A percentile compares a stretch with the other conserved stretches of the same genome.
Conservation (phyloP, 2,888 invertebrate species). For the Cephus pygmeus region DNA sequence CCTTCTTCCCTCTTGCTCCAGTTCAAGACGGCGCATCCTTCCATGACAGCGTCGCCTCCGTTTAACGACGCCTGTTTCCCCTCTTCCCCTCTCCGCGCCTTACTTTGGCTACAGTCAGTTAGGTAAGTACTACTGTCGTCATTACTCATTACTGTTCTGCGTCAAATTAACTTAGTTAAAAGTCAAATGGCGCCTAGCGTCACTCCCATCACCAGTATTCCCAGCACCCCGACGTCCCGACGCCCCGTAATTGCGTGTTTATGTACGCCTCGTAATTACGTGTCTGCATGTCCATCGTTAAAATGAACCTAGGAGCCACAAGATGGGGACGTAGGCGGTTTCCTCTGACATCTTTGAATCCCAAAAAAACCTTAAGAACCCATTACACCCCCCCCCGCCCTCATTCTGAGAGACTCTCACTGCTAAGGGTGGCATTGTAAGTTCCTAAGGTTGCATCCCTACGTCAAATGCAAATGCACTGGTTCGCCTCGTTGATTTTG, state of each 20-base stretch:
- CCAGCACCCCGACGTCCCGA: conserved; percentile 9
- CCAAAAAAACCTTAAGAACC: background rate
- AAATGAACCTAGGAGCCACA: conserved; percentile 39
- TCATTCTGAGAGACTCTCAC: background rate
- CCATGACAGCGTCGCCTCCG: conserved; percentile 6
- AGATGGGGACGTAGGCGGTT: background rate
- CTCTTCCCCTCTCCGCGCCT: conserved; percentile 26
- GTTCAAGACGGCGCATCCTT: background rate
- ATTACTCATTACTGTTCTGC: conserved; percentile 18
- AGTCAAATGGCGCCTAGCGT: conserved; percentile 24
- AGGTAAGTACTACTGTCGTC: conserved; percentile 21
- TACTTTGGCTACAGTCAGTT: conserved; percentile 25
- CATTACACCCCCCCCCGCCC: background rate
- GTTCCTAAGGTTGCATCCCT: background rate
- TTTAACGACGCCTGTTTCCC: conserved; percentile 9
- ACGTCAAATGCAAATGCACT: background rate
- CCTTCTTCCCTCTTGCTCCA: background rate
- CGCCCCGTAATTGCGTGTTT: conserved; percentile 58
- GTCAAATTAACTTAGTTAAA: conserved; percentile 31
- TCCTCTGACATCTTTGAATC: background rate
- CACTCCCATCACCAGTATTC: conserved; percentile 11
- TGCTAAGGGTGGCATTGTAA: background rate
- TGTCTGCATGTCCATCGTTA: conserved; percentile 58
- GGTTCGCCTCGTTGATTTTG: background rate
- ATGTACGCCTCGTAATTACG: conserved; percentile 59